Base-by-base conservation (phyloP, 1,140 invertebrate species). In the Aphaenogaster ashmeadi region DNA sequence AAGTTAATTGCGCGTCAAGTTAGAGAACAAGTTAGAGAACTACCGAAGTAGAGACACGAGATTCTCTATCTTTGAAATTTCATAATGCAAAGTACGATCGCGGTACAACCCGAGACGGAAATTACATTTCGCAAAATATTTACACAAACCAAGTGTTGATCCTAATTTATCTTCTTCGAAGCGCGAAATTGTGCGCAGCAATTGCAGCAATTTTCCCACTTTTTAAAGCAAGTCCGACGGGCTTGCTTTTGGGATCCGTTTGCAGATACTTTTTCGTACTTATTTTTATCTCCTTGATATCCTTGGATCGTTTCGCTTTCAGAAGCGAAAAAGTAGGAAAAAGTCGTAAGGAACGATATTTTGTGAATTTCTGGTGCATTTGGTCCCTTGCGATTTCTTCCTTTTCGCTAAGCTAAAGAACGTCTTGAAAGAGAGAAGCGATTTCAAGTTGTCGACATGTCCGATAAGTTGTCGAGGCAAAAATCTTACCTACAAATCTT, bases 81-180 rank as follows among this genome's bases (percentile, higher is more conserved):
- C 33, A 54, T 80, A 52, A 80, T 52, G 41, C 47, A 33, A 54
- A 54, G 36, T 50, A 33, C 15, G 33, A 27, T 27, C 18, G 11
- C 38, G 38, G 56, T 15, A 21, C 15, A 36, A 18, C 11, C 15
- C 44, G 18, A 21, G 27, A 9, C 33, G 15, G 13, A 80, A 80
- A 80, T 80, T 80, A 71, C 66, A 60, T 60, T 44, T 81, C n/a
- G n/a, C 64, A 18, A 52, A 67, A 67, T 27, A 80, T 80, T 80
- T 69, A 66, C 44, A 38, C n/a, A 66, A 33, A 44, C 27, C 8
- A 78, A 47, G 44, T 15, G 44, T 41, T 38, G 78, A 69, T 81
- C 52, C 36, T n/a, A 27, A 54, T 81, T 71, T 81, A 44, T 69
- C 36, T 54, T 27, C 21, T 54, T 27, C 21, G 66, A 56, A 69